phyloP scores from a whole-genome alignment of 2,113 vertebrate genomes.

The Pampusana beccarii region DNA sequence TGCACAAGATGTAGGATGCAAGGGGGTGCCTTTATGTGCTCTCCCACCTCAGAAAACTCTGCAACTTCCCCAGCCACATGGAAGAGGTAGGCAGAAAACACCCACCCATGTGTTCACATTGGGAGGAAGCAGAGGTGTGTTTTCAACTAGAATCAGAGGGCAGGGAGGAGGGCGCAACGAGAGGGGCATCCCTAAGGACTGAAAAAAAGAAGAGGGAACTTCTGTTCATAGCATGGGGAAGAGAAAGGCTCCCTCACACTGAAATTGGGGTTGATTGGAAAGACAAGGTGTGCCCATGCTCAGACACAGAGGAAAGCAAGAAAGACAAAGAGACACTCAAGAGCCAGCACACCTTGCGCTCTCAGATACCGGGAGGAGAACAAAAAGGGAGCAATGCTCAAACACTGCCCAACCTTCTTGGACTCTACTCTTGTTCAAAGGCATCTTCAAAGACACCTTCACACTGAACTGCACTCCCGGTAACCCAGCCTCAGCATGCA shows the following conservation, averaged over 20 bases:
- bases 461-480: not conserved
- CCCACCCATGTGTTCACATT: accelerated
- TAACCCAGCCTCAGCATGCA: not conserved
- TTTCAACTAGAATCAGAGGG: not conserved
- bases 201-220: not conserved
- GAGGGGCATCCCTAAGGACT: not conserved
- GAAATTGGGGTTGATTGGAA: not conserved
- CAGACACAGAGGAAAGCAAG: not conserved
- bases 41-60: not conserved
- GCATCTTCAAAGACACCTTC: not conserved
- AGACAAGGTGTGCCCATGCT: not conserved
- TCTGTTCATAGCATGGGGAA: not conserved
- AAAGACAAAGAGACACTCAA: not conserved
- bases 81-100: not conserved
- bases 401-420: not conserved
- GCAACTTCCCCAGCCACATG: not conserved
- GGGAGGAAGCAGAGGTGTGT: not conserved
- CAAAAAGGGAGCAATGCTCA: not conserved
- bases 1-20: not conserved
- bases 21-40: not conserved
- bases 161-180: not conserved
- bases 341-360: not conserved
- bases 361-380: not conserved
- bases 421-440: not conserved
- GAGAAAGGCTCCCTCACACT: not conserved